Base-by-base conservation (phyloP, 2,797 vertebrate genomes). In the Antennarius maculatus region DNA sequence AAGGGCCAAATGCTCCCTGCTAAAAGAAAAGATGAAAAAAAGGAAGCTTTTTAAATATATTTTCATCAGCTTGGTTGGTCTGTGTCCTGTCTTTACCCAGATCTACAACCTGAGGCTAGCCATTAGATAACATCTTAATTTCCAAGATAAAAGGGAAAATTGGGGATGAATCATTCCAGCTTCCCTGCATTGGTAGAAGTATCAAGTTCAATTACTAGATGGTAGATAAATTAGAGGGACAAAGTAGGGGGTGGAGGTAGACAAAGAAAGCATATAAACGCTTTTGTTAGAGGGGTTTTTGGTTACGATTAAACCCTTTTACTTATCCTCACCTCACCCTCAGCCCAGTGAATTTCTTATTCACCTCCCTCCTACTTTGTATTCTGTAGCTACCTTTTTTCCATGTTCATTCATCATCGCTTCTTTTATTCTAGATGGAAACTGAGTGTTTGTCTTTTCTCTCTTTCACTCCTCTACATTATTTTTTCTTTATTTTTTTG, bases 111-210 rank as follows among this genome's bases (percentile, higher is more conserved):
- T 69, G 81, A 87, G 86, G 71, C 65, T 42, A 82, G 76, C 81
- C 64, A 81, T 88, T 86, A 89, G 83, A 90, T 87, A 88, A 63
- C 66, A 85, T 89, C 80, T 83, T 79, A 61, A 84, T 88, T 89
- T 83, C 23, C 54, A 13, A 79, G 62, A 83, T 71, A 82, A 78
- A 79, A 62, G 57, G 48, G 66, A 61, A 54, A 68, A 59, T 57
- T n/a, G 56, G 52, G 54, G 64, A 68, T 71, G 75, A 83, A 82
- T 80, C 75, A 47, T 31, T 62, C 47, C 39, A 63, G 54, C 34
- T 65, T 57, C 49, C 18, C n/a, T 47, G 65, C 58, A 55, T 83
- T 83, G 63, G 60, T 45, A 27, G 60, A 69, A 79, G 65, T 43
- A 45, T 54, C 54, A 16, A 79, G 71, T 85, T 87, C 69, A 87